phyloP scores from a whole-genome alignment of 2,888 invertebrate species.

The Griposia aprilina region DNA sequence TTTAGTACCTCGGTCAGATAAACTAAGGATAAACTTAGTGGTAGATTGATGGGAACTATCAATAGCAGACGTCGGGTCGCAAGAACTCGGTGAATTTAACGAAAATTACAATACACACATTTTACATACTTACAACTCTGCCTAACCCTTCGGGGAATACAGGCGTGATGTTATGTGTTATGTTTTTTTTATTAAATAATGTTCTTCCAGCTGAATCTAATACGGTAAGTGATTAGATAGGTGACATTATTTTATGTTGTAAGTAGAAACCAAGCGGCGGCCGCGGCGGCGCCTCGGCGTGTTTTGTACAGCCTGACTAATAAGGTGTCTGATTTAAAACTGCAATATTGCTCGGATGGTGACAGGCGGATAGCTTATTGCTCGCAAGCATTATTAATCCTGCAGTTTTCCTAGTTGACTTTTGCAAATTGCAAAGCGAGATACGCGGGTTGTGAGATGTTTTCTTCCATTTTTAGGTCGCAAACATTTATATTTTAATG shows the following conservation, averaged over 20 bases:
- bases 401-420: constrained; percentile 52
- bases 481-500: constrained; percentile 22
- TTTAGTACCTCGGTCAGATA: constrained; percentile 40
- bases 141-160: too few species aligned
- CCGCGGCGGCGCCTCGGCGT: constrained; percentile 9
- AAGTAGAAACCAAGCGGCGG: constrained; percentile 32
- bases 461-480: constrained; percentile 43
- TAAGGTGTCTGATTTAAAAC: constrained; percentile 62
- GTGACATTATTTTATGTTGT: constrained; percentile 54
- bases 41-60: constrained; percentile 29
- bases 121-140: not conserved
- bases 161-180: too few species aligned
- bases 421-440: constrained; percentile 53
- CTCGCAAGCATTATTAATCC: constrained; percentile 55
- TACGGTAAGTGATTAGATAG: constrained; percentile 31
- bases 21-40: constrained; percentile 23
- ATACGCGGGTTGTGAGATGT: constrained; percentile 26
- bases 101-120: constrained; percentile 5
- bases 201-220: constrained; percentile 13
- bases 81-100: not conserved
- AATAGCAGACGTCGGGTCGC: not conserved
- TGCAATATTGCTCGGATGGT: constrained; percentile 61
- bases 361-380: constrained; percentile 58
- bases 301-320: constrained; percentile 50
- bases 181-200: constrained; percentile 7